Evolutionary conservation across 2,888 invertebrate species (phyloP).

Genomic region (Chesias legatella): DNA sequence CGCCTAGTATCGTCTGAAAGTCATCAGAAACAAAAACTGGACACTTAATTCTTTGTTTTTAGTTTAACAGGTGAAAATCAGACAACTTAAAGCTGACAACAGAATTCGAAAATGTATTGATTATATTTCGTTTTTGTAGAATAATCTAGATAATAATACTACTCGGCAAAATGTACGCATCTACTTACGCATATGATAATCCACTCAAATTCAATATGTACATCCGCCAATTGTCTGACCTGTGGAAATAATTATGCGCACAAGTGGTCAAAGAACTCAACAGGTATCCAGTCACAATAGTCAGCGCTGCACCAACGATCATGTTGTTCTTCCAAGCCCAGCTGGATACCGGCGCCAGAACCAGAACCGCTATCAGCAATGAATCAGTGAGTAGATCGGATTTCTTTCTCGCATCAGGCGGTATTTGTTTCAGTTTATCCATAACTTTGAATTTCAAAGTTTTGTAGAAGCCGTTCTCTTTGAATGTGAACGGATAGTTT

Average conservation of each 20-base stretch:
- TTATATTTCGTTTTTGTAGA: too few relatives aligned
- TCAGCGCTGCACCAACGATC: constrained; percentile 44
- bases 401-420: constrained; percentile 47
- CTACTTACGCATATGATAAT: constrained; percentile 82
- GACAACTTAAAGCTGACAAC: too few relatives aligned
- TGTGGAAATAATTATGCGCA: constrained; percentile 91
- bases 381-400: constrained; percentile 56
- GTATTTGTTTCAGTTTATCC: constrained; percentile 77
- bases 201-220: constrained; percentile 86
- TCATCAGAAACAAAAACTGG: too few relatives aligned
- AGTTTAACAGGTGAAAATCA: too few relatives aligned
- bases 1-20: too few relatives aligned
- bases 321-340: constrained; percentile 51
- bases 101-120: too few relatives aligned
- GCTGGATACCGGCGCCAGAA: constrained; percentile 48
- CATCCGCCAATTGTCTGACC: constrained; percentile 89
- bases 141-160: too few relatives aligned
- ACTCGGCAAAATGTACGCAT: too few relatives aligned
- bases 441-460: constrained; percentile 84
- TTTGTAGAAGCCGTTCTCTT: constrained; percentile 87
- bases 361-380: constrained; percentile 44
- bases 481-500: constrained; percentile 86
- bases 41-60: too few relatives aligned
- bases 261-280: constrained; percentile 72
- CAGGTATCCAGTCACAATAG: constrained; percentile 42